Evolutionary conservation across 2,797 vertebrate species (phyloP), one percentile per base, ranked within the genome.

Genomic region (Alca torda): DNA sequence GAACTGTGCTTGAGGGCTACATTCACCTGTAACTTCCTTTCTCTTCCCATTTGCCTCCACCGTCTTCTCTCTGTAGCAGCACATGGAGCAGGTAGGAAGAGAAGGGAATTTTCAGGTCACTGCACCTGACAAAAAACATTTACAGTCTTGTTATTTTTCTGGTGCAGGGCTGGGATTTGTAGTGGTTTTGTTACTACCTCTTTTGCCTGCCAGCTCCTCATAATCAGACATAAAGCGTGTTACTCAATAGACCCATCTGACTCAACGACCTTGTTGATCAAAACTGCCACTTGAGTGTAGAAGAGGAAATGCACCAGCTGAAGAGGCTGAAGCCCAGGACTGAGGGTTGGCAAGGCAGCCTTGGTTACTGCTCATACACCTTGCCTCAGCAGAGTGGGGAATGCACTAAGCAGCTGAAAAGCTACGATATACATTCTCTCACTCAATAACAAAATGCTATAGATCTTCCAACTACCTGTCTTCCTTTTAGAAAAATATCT

Each of bases 341-440:
- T 25, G 13, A 56, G 37, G 8, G 5, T 13, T 89, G 7, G 7
- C 30, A 57, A 77, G 43, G 48, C 17, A 74, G 46, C 9, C n/a
- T 26, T 54, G 6, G 19, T 23, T 81, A 28, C 30, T 28, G 9
- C 11, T 61, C 6, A 10, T 18, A 26, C 0, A 0, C 17, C 45
- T 11, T 19, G 60, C 53, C 64, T 48, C 4, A 0, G 39, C 43
- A 60, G 26, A 43, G 18, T 3, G 2, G 18, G n/a, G 33, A 59
- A 54, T 53, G 25, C 37, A 21, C 8, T 17, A 19, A 25, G 46
- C 24, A 41, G 16, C 11, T 48, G 33, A 77, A 72, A 65, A 65
- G 16, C 18, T 15, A 46, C 17, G 19, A 56, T 53, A 21, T 7
- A 31, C 0, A 0, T 50, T n/a, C 39, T 74, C 45, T 59, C n/a